A percentile compares a stretch with the other conserved stretches of the same genome.
Conservation (phyloP, 2,888 invertebrate species). For the Cantharis rustica region DNA sequence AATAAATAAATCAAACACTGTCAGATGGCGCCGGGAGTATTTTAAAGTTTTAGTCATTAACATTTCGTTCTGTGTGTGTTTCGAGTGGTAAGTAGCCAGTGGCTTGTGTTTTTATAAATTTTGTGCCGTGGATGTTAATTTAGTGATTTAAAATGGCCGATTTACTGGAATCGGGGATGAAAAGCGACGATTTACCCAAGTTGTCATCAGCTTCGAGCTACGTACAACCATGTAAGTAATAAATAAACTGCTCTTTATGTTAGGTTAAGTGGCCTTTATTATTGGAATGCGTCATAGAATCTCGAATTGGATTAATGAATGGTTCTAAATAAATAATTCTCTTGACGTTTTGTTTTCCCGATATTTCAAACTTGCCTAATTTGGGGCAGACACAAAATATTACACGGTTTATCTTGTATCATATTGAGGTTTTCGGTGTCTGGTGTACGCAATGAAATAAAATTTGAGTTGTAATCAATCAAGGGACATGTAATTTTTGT, state of each 20-base stretch:
- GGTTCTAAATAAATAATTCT: background rate
- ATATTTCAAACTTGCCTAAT: background rate
- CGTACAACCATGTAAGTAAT: slow-evolving; percentile 48
- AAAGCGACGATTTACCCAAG: slow-evolving; percentile 44
- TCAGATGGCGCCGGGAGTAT: background rate
- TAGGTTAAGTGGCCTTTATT: slow-evolving; percentile 38
- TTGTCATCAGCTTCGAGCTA: slow-evolving; percentile 45
- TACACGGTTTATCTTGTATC: background rate
- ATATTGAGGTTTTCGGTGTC: background rate
- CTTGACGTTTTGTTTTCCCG: background rate
- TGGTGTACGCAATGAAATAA: background rate
- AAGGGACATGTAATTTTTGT: background rate
- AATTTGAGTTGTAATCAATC: background rate
- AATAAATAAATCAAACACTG: background rate
- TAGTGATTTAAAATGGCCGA: slow-evolving; percentile 43
- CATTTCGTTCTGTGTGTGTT: background rate
- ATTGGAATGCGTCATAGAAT: slow-evolving; percentile 26
- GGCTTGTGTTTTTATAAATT: slow-evolving; percentile 31
- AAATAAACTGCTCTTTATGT: slow-evolving; percentile 23
- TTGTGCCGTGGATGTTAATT: slow-evolving; percentile 35
- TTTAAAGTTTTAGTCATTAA: background rate
- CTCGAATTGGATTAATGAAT: slow-evolving; percentile 24
- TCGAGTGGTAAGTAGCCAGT: background rate
- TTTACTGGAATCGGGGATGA: slow-evolving; percentile 44
- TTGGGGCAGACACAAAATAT: background rate